These are phyloP conservation scores for Promerops cafer DNA, from an alignment of 2,113 vertebrate species.

Conservation along the genomic window DNA sequence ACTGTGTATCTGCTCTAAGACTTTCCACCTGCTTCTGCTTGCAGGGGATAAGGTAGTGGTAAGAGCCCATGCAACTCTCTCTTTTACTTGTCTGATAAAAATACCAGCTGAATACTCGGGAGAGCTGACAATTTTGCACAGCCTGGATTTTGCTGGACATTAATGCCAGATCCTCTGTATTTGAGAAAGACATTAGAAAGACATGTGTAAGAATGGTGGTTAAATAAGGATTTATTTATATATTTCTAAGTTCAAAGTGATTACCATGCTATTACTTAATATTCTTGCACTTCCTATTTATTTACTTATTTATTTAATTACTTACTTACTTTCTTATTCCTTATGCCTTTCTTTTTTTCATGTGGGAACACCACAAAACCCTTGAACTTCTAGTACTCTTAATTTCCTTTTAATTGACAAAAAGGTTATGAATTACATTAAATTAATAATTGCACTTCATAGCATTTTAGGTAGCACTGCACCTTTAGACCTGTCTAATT, in stretches of 20 bases:
- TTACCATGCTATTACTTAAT: conserved; percentile 33
- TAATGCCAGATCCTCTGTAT: background rate
- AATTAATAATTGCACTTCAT: conserved; percentile 29
- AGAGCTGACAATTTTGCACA: background rate
- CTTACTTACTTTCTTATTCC: background rate
- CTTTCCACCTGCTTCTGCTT: background rate
- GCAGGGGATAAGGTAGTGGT: background rate
- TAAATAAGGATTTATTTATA: conserved; percentile 47
- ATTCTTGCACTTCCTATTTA: conserved; percentile 17
- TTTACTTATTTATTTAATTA: background rate
- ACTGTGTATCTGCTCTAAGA: background rate
- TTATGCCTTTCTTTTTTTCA: background rate
- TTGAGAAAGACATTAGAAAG: conserved; percentile 3
- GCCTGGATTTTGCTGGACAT: background rate
- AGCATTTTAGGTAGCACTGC: background rate
- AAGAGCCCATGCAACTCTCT: background rate
- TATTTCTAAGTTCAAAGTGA: background rate
- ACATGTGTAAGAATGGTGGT: conserved; percentile 11
- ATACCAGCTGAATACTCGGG: background rate
- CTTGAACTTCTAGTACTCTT: background rate
- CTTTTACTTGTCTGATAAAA: background rate
- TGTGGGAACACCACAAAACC: background rate
- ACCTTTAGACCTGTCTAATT: background rate
- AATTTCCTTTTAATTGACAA: conserved; percentile 32
- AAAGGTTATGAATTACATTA: conserved; percentile 41